Evolutionary conservation across 2,113 vertebrate species (phyloP).

Genomic region (Tychaedon coryphoeus): DNA sequence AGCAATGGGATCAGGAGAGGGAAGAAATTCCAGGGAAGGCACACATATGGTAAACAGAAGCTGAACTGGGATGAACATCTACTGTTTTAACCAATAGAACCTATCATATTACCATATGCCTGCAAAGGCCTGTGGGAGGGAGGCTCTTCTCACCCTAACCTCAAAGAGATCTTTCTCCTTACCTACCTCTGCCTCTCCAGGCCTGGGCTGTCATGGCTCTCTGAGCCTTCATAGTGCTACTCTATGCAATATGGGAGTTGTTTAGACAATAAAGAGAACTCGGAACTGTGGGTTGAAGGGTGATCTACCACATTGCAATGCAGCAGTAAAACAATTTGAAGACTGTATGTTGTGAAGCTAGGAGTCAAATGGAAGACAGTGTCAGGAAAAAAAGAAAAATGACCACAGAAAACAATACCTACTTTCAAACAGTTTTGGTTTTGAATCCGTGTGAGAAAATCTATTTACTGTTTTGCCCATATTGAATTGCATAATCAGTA

Average conservation of each 20-base stretch:
- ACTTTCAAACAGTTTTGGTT: background rate
- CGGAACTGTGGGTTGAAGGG: background rate
- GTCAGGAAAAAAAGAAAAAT: background rate
- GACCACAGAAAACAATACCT: background rate
- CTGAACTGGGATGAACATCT: no score
- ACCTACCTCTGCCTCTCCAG: no score
- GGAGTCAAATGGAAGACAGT: background rate
- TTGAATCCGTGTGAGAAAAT: background rate
- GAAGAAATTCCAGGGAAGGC: no score
- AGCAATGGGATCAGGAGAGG: no score
- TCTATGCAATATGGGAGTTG: background rate
- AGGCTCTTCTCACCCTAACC: no score
- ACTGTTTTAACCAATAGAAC: no score
- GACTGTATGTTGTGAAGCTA: background rate
- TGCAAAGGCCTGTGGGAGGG: no score
- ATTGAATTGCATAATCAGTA: background rate
- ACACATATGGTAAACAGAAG: no score
- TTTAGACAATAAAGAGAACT: background rate
- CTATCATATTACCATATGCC: no score
- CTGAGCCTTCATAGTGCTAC: no score
- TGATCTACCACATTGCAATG: background rate
- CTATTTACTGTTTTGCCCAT: background rate
- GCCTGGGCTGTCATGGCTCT: no score
- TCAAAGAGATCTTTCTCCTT: no score
- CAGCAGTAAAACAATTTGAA: background rate